Evolutionary conservation across 2,888 invertebrate genomes (phyloP), one percentile per base, ranked within the genome.

Genomic region (Plebejus argus): DNA sequence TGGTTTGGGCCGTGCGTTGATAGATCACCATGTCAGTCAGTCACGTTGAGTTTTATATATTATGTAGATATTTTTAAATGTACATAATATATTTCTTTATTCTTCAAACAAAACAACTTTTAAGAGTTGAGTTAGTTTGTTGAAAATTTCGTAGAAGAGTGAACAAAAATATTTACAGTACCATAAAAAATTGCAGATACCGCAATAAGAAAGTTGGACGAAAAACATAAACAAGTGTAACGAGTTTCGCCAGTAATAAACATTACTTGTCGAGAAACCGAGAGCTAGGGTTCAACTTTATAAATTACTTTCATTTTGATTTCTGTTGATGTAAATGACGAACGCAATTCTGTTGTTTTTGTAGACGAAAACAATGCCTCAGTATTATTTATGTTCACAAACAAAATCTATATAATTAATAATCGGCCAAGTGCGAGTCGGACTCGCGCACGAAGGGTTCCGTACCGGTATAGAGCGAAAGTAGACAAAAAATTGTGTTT

Each of bases 151-250:
- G 1, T 45, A 45, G 45, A 3, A 10, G 0, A 45, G 10, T 10
- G 20, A 71, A 71, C 20, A 71, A 71, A 71, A 71, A 71, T 66
- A 61, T 76, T 58, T 39, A 15, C 23, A 76, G 61, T 61, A 35
- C 28, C 23, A 76, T 61, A 45, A 76, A 45, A 39, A 76, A 58
- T 61, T 76, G 45, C 66, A 66, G 61, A 77, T 20, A 56, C 49
- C 56, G 56, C 56, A 77, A 77, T 77, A 71, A 56, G 49, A 77
- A 77, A 71, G 77, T 77, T 77, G 58, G 56, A 71, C 56, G 53
- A 77, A 70, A 77, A 77, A 77, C 77, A 72, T 77, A 77, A 77
- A 77, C 77, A 77, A 72, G 39, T 23, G 71, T 58, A 72, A 77
- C 77, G 77, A 77, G 77, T 72, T 77, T 71, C 39, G 33, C 71